Conservation (phyloP, 2,113 vertebrate species). For the Tachysurus vachellii region DNA sequence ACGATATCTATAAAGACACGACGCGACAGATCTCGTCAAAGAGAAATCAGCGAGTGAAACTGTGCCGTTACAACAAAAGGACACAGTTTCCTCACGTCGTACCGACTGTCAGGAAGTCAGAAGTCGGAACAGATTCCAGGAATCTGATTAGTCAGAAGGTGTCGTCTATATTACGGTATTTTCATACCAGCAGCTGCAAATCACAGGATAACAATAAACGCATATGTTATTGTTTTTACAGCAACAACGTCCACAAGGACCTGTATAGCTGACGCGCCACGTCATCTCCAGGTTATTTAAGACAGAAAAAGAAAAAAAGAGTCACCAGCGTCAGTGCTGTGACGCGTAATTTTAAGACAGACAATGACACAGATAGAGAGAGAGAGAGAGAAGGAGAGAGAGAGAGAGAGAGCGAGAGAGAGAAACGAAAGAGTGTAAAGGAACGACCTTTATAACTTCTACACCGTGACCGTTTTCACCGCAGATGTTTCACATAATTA, state of each 20-base stretch:
- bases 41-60: neutral
- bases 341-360: neutral
- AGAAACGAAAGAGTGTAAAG: neutral
- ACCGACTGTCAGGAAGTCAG: neutral
- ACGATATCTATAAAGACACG: neutral
- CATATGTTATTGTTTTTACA: neutral
- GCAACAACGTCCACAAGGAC: neutral
- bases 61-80: no score
- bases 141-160: no score
- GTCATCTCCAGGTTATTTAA: neutral
- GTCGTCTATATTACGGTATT: no score
- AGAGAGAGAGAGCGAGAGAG: neutral
- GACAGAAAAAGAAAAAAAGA: neutral
- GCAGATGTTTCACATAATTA: neutral
- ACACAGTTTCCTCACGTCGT: neutral
- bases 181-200: no score
- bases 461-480: neutral
- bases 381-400: neutral
- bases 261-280: neutral
- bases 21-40: neutral
- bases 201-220: no score
- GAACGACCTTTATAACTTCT: neutral
- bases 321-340: neutral
- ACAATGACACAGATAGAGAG: neutral
- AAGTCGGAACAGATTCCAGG: neutral